Evolutionary conservation across 2,888 invertebrate genomes (phyloP).

Genomic region (Caenorhabditis afra): DNA sequence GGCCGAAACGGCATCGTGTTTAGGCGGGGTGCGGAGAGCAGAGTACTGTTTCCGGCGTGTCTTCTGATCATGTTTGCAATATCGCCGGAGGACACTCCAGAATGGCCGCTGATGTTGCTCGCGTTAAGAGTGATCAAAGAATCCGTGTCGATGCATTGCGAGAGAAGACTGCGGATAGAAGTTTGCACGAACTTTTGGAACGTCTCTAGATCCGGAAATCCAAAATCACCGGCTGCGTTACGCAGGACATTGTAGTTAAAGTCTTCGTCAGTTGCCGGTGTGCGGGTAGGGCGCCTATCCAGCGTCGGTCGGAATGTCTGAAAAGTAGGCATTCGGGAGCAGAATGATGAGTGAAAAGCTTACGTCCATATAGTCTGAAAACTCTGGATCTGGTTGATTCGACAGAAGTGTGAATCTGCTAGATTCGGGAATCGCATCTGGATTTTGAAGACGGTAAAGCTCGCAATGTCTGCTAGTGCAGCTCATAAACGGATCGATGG

Average conservation of each 20-base stretch:
- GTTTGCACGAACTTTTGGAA: conserved; percentile 35
- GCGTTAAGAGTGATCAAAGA: conserved; percentile 30
- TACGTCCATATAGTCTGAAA: conserved; percentile 19
- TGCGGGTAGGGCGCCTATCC: conserved; percentile 4
- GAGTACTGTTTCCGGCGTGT: background rate
- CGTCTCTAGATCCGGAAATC: background rate
- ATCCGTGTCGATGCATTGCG: conserved; percentile 40
- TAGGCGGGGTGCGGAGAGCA: background rate
- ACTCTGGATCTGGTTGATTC: conserved; percentile 35
- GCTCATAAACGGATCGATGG: conserved; percentile 52
- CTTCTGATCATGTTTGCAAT: conserved; percentile 6
- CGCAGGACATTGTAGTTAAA: conserved; percentile 25
- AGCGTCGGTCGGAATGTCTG: conserved; percentile 5
- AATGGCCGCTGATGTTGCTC: conserved; percentile 24
- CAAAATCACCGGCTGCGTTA: conserved; percentile 7
- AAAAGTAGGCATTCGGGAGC: background rate
- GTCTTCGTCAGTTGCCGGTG: conserved; percentile 15
- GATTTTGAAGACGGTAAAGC: conserved; percentile 15
- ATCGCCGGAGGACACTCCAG: conserved; percentile 11
- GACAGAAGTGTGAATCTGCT: conserved; percentile 22
- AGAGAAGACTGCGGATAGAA: conserved; percentile 21
- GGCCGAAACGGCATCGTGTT: too few relatives aligned
- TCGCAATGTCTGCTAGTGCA: conserved; percentile 47
- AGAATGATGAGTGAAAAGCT: background rate
- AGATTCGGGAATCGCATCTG: conserved; percentile 3